Conservation (phyloP, 1,140 invertebrate species). For the Chymomyza costata region DNA sequence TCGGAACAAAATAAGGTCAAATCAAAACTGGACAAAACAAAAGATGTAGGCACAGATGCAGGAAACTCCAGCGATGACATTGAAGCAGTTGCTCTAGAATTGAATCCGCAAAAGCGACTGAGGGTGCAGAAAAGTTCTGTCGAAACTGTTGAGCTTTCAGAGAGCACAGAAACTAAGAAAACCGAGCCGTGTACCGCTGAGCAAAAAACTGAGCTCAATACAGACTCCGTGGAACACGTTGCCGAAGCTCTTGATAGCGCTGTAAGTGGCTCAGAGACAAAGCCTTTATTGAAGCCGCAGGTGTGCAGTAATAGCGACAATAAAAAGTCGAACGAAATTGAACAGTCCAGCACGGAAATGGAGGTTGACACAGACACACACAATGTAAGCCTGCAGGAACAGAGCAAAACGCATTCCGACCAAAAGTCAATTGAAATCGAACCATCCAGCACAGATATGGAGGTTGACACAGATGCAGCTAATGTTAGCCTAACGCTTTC, state of each 20-base stretch:
- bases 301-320: neutral
- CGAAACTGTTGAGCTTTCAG: neutral
- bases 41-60: no score
- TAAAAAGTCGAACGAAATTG: constrained; percentile 5
- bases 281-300: neutral
- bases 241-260: no score
- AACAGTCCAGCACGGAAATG: constrained; percentile 33
- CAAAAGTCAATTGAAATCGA: no score
- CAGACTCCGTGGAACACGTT: no score
- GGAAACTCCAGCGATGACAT: constrained; percentile 57
- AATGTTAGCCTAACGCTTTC: neutral
- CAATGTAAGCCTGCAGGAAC: no score
- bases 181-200: neutral
- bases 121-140: constrained; percentile 21
- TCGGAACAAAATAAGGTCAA: no score
- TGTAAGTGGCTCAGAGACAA: neutral
- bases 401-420: no score
- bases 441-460: neutral
- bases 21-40: no score
- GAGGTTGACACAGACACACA: constrained; percentile 38
- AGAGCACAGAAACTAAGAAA: neutral
- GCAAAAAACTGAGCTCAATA: neutral
- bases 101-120: constrained; percentile 47
- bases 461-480: neutral
- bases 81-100: constrained; percentile 35